phyloP scores from a whole-genome alignment of 2,888 invertebrate genomes.

The Linnaemya vulpina region DNA sequence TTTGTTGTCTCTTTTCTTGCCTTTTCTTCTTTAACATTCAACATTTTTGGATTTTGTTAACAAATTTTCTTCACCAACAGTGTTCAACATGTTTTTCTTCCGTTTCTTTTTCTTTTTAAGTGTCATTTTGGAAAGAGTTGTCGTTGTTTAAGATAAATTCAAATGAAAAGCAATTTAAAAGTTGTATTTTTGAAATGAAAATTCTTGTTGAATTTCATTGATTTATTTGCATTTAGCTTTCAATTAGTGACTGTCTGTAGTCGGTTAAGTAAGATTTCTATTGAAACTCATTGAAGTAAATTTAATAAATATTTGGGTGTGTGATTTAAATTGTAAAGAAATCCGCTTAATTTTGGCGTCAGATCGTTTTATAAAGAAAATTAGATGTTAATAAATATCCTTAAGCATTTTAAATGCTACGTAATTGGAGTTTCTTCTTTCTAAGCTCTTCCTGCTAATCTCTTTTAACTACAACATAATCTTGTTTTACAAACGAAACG shows the following conservation, averaged over 20 bases:
- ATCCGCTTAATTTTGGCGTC: neutral
- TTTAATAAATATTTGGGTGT: neutral
- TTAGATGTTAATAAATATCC: neutral
- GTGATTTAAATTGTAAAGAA: neutral
- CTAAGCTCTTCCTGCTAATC: neutral
- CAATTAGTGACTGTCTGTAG: neutral
- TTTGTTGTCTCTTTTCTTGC: too few species aligned
- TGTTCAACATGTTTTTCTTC: neutral
- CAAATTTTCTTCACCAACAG: neutral
- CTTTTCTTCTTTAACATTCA: neutral
- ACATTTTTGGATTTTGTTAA: neutral
- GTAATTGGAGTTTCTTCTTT: neutral
- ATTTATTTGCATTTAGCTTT: conserved; percentile 7
- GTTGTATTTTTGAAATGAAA: neutral
- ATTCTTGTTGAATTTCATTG: neutral
- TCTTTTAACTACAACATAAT: neutral
- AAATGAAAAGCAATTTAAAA: neutral
- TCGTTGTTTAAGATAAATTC: conserved; percentile 6
- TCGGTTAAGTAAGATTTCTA: neutral
- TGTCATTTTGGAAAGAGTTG: neutral
- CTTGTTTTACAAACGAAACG: neutral
- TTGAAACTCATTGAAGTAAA: conserved; percentile 1
- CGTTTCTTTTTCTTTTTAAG: neutral
- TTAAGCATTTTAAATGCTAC: neutral
- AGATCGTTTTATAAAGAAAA: neutral